These are phyloP conservation scores for Anguilla megastoma DNA, from an alignment of 2,797 vertebrate species.

Conservation along the genomic window DNA sequence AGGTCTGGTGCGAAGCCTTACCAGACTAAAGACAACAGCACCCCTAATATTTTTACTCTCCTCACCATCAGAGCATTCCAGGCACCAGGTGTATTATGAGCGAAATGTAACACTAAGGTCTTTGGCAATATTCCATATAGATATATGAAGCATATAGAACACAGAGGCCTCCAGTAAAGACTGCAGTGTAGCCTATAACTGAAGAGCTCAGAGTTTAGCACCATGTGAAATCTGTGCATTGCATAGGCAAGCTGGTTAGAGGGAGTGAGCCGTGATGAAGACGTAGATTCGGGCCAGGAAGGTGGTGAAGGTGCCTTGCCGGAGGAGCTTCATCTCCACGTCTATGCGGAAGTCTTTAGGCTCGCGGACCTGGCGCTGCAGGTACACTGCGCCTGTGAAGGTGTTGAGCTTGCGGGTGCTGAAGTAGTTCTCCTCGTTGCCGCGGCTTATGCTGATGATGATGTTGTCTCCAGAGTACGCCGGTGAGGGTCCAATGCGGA, in stretches of 20 bases:
- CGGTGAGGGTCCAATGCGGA: constrained; percentile 92
- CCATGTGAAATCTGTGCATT: constrained; percentile 55
- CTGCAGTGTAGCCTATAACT: constrained; percentile 47
- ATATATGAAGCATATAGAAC: constrained; percentile 45
- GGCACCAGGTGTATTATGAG: constrained; percentile 6
- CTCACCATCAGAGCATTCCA: constrained; percentile 26
- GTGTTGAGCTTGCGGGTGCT: constrained; percentile 87
- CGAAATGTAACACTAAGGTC: constrained; percentile 28
- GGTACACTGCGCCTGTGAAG: constrained; percentile 87
- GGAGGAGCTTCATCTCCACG: constrained; percentile 96
- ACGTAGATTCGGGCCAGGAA: constrained; percentile 87
- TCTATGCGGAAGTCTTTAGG: constrained; percentile 87
- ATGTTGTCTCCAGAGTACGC: constrained; percentile 92
- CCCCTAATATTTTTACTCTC: not conserved
- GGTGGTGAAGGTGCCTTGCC: constrained; percentile 82
- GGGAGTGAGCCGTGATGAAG: constrained; percentile 84
- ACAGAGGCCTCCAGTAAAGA: constrained; percentile 50
- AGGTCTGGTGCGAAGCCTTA: constrained; percentile 34
- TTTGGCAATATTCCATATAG: constrained; percentile 37
- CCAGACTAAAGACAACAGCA: not conserved
- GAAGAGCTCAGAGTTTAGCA: constrained; percentile 61
- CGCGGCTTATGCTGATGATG: constrained; percentile 84
- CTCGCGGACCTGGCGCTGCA: constrained; percentile 81
- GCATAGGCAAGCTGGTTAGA: constrained; percentile 65
- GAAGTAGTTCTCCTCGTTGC: constrained; percentile 92